Evolutionary conservation across 2,113 vertebrate species (phyloP).

Genomic region (Progne subis): DNA sequence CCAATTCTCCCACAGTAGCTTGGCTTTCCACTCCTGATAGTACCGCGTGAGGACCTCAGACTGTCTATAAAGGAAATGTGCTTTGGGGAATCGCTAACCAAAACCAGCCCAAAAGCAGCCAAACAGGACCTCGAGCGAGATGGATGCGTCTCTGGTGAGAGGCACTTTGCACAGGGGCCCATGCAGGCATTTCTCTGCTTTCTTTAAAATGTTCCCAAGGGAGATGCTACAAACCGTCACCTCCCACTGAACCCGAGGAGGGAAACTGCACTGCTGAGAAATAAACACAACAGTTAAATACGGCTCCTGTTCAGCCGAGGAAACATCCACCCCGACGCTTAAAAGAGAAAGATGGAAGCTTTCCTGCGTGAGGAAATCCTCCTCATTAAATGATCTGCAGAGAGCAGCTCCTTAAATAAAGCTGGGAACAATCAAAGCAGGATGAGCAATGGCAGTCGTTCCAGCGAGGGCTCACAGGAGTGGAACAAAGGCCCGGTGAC

Average conservation of each 20-base stretch:
- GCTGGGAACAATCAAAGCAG: background rate
- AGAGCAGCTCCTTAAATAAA: background rate
- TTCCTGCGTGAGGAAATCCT: conserved; percentile 3
- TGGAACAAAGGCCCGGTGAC: background rate
- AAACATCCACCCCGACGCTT: background rate
- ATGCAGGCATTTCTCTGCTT: background rate
- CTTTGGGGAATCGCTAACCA: background rate
- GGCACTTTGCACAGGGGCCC: background rate
- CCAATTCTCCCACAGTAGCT: rapidly evolving
- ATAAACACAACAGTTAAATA: background rate
- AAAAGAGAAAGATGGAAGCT: background rate
- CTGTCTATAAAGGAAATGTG: rapidly evolving
- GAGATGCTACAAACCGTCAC: background rate
- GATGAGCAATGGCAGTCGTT: background rate
- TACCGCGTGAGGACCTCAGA: background rate
- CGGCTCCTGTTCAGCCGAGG: rapidly evolving
- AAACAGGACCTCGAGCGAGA: rapidly evolving
- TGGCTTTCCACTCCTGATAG: background rate
- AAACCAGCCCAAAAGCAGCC: background rate
- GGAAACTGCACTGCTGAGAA: background rate
- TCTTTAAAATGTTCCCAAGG: background rate
- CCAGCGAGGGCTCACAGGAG: background rate
- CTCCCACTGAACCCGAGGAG: background rate
- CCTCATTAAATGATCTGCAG: background rate
- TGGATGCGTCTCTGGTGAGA: rapidly evolving